phyloP scores from a whole-genome alignment of 1,140 invertebrate species.

The Drosophila nasuta region DNA sequence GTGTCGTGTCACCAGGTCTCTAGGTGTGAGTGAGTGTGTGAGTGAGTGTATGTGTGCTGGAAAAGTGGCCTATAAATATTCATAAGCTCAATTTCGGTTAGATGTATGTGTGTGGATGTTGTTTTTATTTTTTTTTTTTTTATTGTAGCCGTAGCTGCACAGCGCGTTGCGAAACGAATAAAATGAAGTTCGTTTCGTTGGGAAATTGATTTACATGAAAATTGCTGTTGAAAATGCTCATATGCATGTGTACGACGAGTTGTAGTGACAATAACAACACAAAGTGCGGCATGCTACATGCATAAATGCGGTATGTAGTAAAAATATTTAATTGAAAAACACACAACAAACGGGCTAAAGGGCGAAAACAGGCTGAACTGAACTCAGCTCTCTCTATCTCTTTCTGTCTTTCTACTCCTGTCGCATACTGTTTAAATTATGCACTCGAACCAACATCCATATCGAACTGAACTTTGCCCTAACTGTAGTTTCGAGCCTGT shows the following conservation, averaged over 20 bases:
- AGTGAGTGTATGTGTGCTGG: conserved; percentile 13
- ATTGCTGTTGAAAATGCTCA: conserved; percentile 56
- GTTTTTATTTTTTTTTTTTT: conserved; percentile 20
- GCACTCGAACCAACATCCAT: no score
- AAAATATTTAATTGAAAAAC: conserved; percentile 79
- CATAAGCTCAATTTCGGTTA: conserved; percentile 66
- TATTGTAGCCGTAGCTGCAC: conserved; percentile 1
- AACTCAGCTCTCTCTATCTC: no score
- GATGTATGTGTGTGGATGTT: conserved; percentile 22
- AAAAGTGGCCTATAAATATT: conserved; percentile 73
- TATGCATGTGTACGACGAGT: conserved; percentile 32
- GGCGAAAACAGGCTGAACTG: not conserved
- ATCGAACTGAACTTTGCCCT: conserved; percentile 13
- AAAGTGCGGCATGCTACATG: conserved; percentile 18
- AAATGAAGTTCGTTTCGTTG: conserved; percentile 74
- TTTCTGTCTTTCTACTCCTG: no score
- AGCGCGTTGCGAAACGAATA: conserved; percentile 17
- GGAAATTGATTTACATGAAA: conserved; percentile 78
- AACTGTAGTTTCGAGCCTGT: conserved; percentile 37
- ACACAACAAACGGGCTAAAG: conserved; percentile 31
- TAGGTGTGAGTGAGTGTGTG: conserved; percentile 15
- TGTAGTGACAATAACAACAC: conserved; percentile 15
- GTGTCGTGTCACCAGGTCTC: conserved; percentile 25
- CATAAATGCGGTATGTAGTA: conserved; percentile 45
- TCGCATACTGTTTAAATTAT: no score